Conservation (phyloP, 2,797 vertebrate species). For the Coracias cyanogaster region DNA sequence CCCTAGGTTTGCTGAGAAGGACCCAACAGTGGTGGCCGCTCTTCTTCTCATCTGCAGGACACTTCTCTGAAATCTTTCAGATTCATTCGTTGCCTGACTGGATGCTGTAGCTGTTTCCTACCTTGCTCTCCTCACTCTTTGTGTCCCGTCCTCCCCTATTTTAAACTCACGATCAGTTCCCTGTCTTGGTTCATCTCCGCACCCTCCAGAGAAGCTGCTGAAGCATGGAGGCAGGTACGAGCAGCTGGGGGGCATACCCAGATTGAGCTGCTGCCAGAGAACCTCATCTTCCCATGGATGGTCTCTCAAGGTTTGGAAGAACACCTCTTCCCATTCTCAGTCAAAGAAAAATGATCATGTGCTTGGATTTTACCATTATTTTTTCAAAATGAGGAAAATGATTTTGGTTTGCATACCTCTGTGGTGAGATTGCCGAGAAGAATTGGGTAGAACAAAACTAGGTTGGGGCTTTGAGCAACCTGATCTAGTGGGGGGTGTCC, state of each 20-base stretch:
- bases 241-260: not conserved
- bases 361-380: not conserved
- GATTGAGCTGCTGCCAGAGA: not conserved
- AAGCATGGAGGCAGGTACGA: not conserved
- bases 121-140: not conserved
- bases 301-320: not conserved
- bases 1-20: not conserved
- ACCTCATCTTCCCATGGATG: not conserved
- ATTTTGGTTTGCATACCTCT: not conserved
- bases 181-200: not conserved
- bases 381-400: not conserved
- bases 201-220: not conserved
- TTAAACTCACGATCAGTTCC: fast-evolving
- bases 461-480: too few species aligned
- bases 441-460: not conserved
- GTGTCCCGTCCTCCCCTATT: fast-evolving
- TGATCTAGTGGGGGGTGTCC: too few species aligned
- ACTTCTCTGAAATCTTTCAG: not conserved
- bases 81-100: not conserved
- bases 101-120: not conserved
- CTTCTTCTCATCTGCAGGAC: not conserved
- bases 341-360: too few species aligned
- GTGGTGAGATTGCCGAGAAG: not conserved
- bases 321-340: not conserved
- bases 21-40: not conserved